Evolutionary conservation across 2,797 vertebrate genomes (phyloP), one percentile per base, ranked within the genome.

Genomic region (Triplophysa yarkandensis): DNA sequence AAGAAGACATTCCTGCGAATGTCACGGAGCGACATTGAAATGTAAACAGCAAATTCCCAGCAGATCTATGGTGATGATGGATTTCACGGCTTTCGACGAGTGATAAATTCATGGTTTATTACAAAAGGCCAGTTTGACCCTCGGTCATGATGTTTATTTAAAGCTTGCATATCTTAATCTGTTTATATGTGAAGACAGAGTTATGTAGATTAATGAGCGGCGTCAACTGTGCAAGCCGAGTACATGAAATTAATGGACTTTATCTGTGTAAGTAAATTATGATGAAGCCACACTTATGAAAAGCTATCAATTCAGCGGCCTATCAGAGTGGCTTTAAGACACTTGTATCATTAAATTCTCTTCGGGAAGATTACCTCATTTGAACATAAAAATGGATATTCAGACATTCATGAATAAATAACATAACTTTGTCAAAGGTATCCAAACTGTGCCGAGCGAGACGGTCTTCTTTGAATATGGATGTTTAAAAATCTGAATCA

Each of bases 231-330:
- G 70, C 76, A 83, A 83, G 74, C 77, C 0, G 30, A 50, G 82
- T 70, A 67, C 65, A 82, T 79, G 9, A 84, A 84, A 63, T 82
- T 82, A 84, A 87, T 79, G 82, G 82, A 71, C 85, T 86, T 76
- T 66, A 74, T 52, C 50, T 77, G 60, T 69, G 83, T 55, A 69
- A 74, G 83, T 55, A 69, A 76, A 81, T 61, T 23, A 44, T 7
- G 44, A 60, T 54, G 39, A 57, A 69, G 58, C 44, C 62, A 76
- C 27, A 77, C 68, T 69, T 74, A 74, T 61, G 76, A 44, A 25
- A 71, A 62, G 34, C 73, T 68, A 77, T 82, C 27, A 71, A 52
- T 68, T 32, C n/a, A 32, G 23, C 27, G 32, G 57, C 62, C 57
- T 36, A 25, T 48, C 28, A 39, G 25, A 6, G 44, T 30, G 66